phyloP scores from a whole-genome alignment of 2,888 invertebrate species.

The Diadromus collaris region DNA sequence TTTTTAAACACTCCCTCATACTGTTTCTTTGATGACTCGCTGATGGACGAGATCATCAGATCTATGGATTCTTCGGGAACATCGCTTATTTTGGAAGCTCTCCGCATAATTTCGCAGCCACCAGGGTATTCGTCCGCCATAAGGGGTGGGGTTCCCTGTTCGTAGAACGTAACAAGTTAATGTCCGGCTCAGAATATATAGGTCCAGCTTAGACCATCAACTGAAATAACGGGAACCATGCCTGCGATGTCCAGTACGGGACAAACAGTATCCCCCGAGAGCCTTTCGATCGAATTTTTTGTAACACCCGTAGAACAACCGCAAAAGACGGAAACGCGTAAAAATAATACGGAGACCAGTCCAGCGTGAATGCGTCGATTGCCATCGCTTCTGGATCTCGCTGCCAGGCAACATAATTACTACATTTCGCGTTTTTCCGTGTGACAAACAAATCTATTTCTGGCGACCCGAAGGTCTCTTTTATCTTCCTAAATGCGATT shows the following conservation, averaged over 20 bases:
- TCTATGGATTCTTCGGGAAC: slow-evolving; percentile 17
- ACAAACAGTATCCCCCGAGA: slow-evolving; percentile 53
- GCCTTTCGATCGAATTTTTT: slow-evolving; percentile 43
- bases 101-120: slow-evolving; percentile 40
- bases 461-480: too few species aligned
- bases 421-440: too few species aligned
- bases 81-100: slow-evolving; percentile 16
- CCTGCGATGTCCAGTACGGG: slow-evolving; percentile 53
- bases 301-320: slow-evolving; percentile 45
- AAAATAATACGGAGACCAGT: too few species aligned
- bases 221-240: slow-evolving; percentile 55
- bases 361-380: too few species aligned
- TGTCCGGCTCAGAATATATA: background rate
- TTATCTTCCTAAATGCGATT: too few species aligned
- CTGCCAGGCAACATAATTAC: too few species aligned
- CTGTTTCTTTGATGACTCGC: slow-evolving; percentile 44
- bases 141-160: slow-evolving; percentile 24
- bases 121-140: slow-evolving; percentile 27
- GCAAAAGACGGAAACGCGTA: slow-evolving; percentile 55
- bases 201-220: background rate
- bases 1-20: slow-evolving; percentile 52
- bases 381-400: too few species aligned
- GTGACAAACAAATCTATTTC: too few species aligned
- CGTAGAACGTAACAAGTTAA: slow-evolving; percentile 31
- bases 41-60: slow-evolving; percentile 38